Conservation (phyloP, 1,140 invertebrate species). For the fruit fly (Drosophila melanogaster) region DNA sequence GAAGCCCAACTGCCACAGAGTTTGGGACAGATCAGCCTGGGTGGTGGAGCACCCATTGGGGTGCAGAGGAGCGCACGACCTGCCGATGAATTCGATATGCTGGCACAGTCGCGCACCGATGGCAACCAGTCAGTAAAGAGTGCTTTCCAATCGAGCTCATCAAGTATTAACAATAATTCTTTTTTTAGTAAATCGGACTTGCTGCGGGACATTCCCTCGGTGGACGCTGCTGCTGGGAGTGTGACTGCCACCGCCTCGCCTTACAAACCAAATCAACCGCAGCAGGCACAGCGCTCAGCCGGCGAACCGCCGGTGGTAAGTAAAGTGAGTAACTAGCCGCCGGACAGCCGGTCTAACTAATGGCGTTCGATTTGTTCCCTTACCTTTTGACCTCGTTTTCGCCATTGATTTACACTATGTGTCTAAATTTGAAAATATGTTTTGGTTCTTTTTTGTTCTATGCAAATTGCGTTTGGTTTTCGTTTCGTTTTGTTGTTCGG, state of each 20-base stretch:
- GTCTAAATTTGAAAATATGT: conserved; percentile 20
- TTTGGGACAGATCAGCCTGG: conserved; percentile 69
- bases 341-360: conserved; percentile 60
- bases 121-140: conserved; percentile 67
- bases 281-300: conserved; percentile 43
- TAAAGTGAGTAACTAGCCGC: conserved; percentile 79
- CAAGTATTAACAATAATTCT: neutral
- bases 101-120: conserved; percentile 92
- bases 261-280: conserved; percentile 55
- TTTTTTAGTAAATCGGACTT: conserved; percentile 71
- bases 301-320: conserved; percentile 81
- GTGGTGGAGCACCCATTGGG: conserved; percentile 56
- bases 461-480: conserved; percentile 60
- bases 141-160: fast-evolving
- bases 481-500: conserved; percentile 37
- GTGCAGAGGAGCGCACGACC: conserved; percentile 80
- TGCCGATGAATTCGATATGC: conserved; percentile 94
- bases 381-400: conserved; percentile 40
- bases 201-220: conserved; percentile 75
- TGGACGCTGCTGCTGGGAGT: conserved; percentile 79
- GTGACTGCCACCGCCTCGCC: conserved; percentile 54
- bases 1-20: conserved; percentile 56
- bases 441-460: conserved; percentile 47
- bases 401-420: conserved; percentile 41
- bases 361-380: conserved; percentile 53